phyloP scores from a whole-genome alignment of 1,140 invertebrate genomes.

The Drosophila ambigua region DNA sequence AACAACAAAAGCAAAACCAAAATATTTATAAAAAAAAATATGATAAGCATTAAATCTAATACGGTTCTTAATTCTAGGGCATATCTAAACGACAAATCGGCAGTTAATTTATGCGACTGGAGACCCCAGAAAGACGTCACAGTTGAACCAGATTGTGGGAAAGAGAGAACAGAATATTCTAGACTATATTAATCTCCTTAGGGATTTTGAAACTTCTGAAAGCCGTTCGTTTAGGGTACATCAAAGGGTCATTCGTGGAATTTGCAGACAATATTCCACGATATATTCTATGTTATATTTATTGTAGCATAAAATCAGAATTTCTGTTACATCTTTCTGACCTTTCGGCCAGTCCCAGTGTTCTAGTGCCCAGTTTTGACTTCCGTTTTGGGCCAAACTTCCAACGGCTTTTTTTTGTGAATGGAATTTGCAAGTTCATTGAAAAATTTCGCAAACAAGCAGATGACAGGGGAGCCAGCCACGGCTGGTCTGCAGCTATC shows the following conservation, averaged over 20 bases:
- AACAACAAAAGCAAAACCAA: conserved; percentile 2
- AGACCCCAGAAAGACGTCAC: conserved; percentile 15
- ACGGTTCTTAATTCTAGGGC: conserved; percentile 3
- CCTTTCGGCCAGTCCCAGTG: conserved; percentile 16
- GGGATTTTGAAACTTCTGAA: not conserved
- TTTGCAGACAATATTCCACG: not conserved
- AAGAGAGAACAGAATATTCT: conserved; percentile 6
- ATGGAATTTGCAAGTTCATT: conserved; percentile 54
- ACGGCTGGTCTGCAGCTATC: conserved; percentile 5
- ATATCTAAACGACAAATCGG: conserved; percentile 2
- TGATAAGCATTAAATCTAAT: conserved; percentile 15
- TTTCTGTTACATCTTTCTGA: conserved; percentile 28
- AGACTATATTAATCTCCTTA: not conserved
- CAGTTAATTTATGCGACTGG: conserved; percentile 29
- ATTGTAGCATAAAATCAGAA: not conserved
- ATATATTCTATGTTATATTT: not conserved
- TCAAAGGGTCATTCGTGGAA: too few species aligned
- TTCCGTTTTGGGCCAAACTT: conserved; percentile 31
- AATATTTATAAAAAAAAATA: conserved; percentile 12
- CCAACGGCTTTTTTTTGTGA: conserved; percentile 28
- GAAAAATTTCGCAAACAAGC: conserved; percentile 33
- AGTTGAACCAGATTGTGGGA: conserved; percentile 14
- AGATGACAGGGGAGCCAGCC: conserved; percentile 4
- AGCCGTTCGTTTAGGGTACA: too few species aligned
- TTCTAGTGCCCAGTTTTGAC: conserved; percentile 13